A percentile compares a stretch with the other conserved stretches of the same genome.
Evolutionary conservation across 2,888 invertebrate species (phyloP).

Genomic region (Mythimna lalbum): DNA sequence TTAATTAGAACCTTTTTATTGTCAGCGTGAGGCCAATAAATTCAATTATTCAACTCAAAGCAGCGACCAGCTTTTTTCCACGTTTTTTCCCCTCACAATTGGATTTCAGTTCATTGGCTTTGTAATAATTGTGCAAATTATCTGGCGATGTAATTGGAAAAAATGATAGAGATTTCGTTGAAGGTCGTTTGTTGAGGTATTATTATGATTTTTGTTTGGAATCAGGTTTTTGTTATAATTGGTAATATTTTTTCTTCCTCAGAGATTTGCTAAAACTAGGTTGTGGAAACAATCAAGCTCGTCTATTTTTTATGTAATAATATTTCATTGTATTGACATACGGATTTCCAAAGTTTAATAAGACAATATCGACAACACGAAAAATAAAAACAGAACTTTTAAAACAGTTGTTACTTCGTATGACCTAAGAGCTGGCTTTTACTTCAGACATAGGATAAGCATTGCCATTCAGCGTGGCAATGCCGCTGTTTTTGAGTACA

Average conservation of each 20-base stretch:
- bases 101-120: constrained; percentile 61
- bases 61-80: constrained; percentile 44
- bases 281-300: no score
- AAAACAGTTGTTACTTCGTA: no score
- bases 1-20: constrained; percentile 70
- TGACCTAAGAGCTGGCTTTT: no score
- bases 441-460: no score
- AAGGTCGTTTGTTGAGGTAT: background rate
- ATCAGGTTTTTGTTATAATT: background rate
- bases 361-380: no score
- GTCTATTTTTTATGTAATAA: no score
- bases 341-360: no score
- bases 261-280: background rate
- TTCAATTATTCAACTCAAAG: constrained; percentile 66
- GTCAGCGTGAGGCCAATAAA: constrained; percentile 66
- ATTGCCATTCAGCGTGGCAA: no score
- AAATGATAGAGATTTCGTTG: background rate
- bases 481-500: no score
- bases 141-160: constrained; percentile 28
- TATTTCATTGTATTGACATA: no score
- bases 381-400: no score
- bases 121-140: constrained; percentile 45
- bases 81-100: constrained; percentile 54
- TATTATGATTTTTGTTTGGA: background rate
- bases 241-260: background rate